These are phyloP conservation scores for Dendrocincla fuliginosa DNA, from an alignment of 2,797 vertebrate genomes.

Conservation along the genomic window DNA sequence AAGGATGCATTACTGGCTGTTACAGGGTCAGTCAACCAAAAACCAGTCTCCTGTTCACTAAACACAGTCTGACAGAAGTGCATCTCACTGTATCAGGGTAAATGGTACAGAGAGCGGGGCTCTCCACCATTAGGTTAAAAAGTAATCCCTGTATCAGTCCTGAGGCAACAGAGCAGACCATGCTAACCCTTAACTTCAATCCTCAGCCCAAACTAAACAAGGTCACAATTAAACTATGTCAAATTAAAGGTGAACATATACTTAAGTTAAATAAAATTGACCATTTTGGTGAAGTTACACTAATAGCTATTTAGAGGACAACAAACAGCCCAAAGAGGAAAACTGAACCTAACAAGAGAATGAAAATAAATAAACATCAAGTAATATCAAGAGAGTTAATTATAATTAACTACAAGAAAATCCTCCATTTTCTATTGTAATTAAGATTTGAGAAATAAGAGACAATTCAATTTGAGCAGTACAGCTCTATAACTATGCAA, in stretches of 20 bases:
- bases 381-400: not conserved
- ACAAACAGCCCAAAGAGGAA: not conserved
- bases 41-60: not conserved
- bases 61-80: not conserved
- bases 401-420: not conserved
- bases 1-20: not conserved
- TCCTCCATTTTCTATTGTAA: not conserved
- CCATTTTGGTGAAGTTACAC: not conserved
- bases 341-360: conserved; percentile 1
- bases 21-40: not conserved
- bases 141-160: not conserved
- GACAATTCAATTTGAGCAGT: not conserved
- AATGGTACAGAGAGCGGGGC: not conserved
- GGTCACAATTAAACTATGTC: not conserved
- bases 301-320: not conserved
- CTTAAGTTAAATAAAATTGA: not conserved
- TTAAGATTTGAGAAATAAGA: conserved; percentile 7
- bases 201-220: not conserved
- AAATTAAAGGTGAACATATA: not conserved
- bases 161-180: not conserved
- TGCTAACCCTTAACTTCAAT: not conserved
- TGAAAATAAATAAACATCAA: conserved; percentile 8
- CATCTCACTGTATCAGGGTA: not conserved
- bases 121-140: not conserved
- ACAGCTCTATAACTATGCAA: not conserved